Percentiles rank a stretch among this genome's conserved stretches.
Conservation (phyloP, 2,113 vertebrate species). For the Dolichallabes microphthalmus region DNA sequence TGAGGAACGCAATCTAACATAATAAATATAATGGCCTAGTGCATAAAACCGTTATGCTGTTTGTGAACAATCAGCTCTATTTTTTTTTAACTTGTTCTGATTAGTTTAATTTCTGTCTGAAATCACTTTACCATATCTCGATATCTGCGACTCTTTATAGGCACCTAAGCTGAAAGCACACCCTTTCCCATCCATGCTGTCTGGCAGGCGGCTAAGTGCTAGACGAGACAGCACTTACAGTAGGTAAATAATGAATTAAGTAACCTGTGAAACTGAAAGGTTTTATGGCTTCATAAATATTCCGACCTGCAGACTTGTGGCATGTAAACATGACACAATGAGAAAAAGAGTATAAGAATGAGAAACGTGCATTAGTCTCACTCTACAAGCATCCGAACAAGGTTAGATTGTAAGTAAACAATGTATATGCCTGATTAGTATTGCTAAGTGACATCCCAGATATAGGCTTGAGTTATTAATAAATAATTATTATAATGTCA, state of each 20-base stretch:
- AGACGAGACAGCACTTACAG: conserved; percentile 48
- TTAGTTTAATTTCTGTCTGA: conserved; percentile 15
- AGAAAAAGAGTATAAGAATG: background rate
- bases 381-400: background rate
- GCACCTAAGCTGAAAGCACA: background rate
- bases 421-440: background rate
- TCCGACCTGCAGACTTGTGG: background rate
- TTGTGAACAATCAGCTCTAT: background rate
- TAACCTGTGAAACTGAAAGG: conserved; percentile 41
- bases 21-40: background rate
- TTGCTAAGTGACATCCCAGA: background rate
- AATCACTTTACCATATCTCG: background rate
- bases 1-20: background rate
- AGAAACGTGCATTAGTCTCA: background rate
- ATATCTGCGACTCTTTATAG: background rate
- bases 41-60: background rate
- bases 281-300: conserved; percentile 1
- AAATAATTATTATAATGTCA: background rate
- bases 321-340: background rate
- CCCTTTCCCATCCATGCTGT: conserved; percentile 5
- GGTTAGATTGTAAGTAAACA: background rate
- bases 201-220: conserved; percentile 34
- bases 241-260: conserved; percentile 51
- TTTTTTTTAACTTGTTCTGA: background rate
- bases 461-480: background rate